phyloP scores from a whole-genome alignment of 1,140 invertebrate genomes.

The Drosophila mojavensis region DNA sequence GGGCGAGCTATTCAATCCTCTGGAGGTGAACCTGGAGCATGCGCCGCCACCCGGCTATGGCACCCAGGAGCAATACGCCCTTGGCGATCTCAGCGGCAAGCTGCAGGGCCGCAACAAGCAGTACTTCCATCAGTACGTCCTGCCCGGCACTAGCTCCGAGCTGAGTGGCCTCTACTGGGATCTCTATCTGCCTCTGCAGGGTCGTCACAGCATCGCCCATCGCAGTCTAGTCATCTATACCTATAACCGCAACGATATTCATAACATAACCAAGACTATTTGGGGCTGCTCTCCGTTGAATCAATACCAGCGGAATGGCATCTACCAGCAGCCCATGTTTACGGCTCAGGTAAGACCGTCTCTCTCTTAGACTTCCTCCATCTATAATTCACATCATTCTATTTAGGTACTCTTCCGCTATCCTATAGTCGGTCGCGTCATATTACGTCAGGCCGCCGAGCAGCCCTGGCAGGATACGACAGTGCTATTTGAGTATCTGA shows the following conservation, averaged over 20 bases:
- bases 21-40: conserved; percentile 85
- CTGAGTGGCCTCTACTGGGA: conserved; percentile 92
- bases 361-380: not conserved
- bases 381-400: no score
- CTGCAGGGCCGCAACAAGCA: conserved; percentile 89
- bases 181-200: conserved; percentile 93
- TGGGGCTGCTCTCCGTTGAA: conserved; percentile 89
- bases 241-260: conserved; percentile 85
- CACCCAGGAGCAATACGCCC: conserved; percentile 94
- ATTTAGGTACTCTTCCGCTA: conserved; percentile 89
- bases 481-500: conserved; percentile 89
- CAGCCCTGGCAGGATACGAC: conserved; percentile 93
- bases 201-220: conserved; percentile 91
- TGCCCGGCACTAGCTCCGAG: conserved; percentile 88
- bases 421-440: conserved; percentile 93
- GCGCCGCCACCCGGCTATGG: conserved; percentile 88
- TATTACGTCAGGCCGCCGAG: conserved; percentile 92
- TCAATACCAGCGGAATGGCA: conserved; percentile 87
- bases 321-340: conserved; percentile 89
- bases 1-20: conserved; percentile 89
- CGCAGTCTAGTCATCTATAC: conserved; percentile 93
- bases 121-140: conserved; percentile 87
- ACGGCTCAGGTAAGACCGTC: conserved; percentile 86
- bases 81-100: conserved; percentile 96
- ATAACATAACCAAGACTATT: conserved; percentile 85